Evolutionary conservation across 2,797 vertebrate species (phyloP).

Genomic region (Pseudochromis fuscus): DNA sequence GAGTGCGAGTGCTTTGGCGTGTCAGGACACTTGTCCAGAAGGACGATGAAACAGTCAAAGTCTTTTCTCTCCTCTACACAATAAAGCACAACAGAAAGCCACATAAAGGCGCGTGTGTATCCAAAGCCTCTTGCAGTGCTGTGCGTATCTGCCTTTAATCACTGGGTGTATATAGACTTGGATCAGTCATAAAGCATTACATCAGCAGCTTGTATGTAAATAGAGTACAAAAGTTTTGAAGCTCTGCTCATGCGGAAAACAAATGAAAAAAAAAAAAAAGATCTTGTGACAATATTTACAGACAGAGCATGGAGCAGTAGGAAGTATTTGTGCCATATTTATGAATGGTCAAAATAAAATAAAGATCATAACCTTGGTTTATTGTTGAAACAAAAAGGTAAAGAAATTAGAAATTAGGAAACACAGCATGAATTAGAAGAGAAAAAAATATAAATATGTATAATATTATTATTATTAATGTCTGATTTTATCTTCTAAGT

Average conservation of each 20-base stretch:
- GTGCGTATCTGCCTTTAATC: too few relatives aligned
- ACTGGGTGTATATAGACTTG: too few relatives aligned
- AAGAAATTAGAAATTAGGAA: background rate
- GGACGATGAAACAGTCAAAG: background rate
- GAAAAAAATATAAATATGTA: too few relatives aligned
- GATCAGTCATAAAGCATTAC: background rate
- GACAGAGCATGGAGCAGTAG: background rate
- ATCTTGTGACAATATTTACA: slow-evolving; percentile 2
- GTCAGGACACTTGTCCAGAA: slow-evolving; percentile 12
- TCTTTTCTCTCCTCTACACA: background rate
- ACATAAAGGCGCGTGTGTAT: background rate
- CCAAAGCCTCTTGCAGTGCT: background rate
- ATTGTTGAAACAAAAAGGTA: background rate
- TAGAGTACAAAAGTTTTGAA: slow-evolving; percentile 36
- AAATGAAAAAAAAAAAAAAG: slow-evolving; percentile 16
- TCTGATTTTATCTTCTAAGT: background rate
- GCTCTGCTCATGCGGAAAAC: slow-evolving; percentile 12
- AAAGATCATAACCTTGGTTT: background rate
- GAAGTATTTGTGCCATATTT: background rate
- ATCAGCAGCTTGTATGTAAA: slow-evolving; percentile 10
- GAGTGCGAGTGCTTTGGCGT: slow-evolving; percentile 9
- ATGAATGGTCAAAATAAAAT: slow-evolving; percentile 1
- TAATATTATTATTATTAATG: background rate
- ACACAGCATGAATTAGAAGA: too few relatives aligned
- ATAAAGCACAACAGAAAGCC: background rate